A percentile compares a stretch with the other conserved stretches of the same genome.
phyloP scores from a whole-genome alignment of 2,797 vertebrate genomes.

The Morelia viridis region DNA sequence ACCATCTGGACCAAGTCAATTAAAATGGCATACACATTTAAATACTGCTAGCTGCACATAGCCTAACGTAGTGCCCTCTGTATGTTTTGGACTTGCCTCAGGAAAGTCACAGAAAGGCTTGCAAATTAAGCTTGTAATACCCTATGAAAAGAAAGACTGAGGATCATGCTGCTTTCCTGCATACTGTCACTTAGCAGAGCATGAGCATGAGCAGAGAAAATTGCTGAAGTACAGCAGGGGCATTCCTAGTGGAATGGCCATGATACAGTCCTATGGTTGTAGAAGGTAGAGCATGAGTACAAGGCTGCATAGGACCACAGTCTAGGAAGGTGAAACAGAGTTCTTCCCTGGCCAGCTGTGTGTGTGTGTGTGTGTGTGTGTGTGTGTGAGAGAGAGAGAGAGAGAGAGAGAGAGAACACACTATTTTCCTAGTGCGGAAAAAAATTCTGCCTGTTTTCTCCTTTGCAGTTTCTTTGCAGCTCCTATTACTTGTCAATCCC shows the following conservation, averaged over 20 bases:
- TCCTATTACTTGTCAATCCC: background rate
- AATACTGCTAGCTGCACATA: background rate
- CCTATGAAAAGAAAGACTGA: background rate
- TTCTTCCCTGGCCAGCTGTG: background rate
- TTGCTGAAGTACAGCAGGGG: background rate
- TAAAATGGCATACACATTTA: background rate
- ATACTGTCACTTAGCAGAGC: background rate
- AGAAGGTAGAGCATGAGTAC: background rate
- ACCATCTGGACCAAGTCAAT: background rate
- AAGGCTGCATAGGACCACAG: background rate
- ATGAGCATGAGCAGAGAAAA: background rate
- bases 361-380: too few relatives aligned
- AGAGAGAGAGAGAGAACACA: background rate
- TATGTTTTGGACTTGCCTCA: background rate
- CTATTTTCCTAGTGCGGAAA: background rate
- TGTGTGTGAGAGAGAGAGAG: background rate
- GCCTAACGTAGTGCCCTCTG: background rate
- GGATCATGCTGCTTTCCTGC: background rate
- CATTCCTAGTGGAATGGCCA: background rate
- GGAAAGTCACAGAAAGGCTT: background rate
- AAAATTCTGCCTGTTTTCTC: background rate
- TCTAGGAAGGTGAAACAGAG: background rate
- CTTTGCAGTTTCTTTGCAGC: too few relatives aligned
- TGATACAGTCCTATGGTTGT: background rate
- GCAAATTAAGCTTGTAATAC: background rate